Conservation (phyloP, 2,113 vertebrate species). For the Actenoides lindsayi region DNA sequence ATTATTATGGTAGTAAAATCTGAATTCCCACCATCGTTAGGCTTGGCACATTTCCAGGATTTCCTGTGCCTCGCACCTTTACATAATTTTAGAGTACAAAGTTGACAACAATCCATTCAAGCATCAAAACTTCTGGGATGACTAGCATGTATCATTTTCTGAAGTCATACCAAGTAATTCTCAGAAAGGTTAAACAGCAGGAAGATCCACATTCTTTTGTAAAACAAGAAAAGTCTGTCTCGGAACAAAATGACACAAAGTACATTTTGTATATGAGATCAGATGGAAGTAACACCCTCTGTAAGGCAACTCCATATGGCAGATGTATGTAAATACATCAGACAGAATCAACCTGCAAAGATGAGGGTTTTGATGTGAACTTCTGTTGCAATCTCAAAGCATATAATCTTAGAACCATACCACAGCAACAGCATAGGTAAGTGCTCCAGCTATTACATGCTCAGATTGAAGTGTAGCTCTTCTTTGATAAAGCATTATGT, state of each 20-base stretch:
- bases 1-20: neutral
- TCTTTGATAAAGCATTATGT: neutral
- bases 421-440: neutral
- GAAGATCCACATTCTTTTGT: conserved; percentile 45
- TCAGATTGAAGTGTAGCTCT: neutral
- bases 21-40: neutral
- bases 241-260: conserved; percentile 14
- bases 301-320: conserved; percentile 39
- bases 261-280: neutral
- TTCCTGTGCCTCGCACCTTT: neutral
- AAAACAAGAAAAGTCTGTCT: conserved; percentile 47
- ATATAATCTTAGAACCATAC: neutral
- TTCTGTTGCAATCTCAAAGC: neutral
- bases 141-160: neutral
- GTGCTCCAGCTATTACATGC: neutral
- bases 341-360: conserved; percentile 3
- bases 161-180: conserved; percentile 25
- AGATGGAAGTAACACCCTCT: neutral
- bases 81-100: neutral
- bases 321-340: conserved; percentile 16
- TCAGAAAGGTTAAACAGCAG: conserved; percentile 39
- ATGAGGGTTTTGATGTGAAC: neutral
- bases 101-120: neutral
- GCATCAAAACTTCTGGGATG: conserved; percentile 28
- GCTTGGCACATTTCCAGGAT: neutral